Conservation (phyloP, 2,888 invertebrate genomes). For the Crocallis elinguaria region DNA sequence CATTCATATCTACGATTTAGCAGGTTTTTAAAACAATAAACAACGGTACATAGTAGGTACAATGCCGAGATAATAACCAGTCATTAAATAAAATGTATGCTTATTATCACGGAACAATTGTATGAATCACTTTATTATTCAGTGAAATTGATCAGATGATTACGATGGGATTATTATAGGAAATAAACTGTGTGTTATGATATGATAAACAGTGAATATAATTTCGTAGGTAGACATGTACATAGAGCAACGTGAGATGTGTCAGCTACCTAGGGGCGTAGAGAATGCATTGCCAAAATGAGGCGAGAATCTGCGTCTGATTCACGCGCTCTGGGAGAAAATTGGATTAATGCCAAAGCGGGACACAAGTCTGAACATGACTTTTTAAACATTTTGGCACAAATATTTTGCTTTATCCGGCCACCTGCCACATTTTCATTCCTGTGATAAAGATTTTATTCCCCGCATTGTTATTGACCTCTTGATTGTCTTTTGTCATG, state of each 20-base stretch:
- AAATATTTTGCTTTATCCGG: conserved; percentile 66
- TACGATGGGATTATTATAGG: conserved; percentile 12
- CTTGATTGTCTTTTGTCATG: no score
- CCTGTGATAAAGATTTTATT: conserved; percentile 24
- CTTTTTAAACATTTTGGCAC: conserved; percentile 74
- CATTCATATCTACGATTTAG: not conserved
- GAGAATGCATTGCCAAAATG: conserved; percentile 68
- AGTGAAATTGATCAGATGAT: conserved; percentile 12
- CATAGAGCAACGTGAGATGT: conserved; percentile 14
- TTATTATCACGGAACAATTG: not conserved
- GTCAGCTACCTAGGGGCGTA: conserved; percentile 11
- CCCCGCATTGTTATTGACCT: conserved; percentile 9
- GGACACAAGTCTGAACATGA: conserved; percentile 61
- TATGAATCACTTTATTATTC: conserved; percentile 12
- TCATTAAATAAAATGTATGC: conserved; percentile 2
- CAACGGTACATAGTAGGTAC: not conserved
- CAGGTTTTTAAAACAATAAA: not conserved
- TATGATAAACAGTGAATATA: not conserved
- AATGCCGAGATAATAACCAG: conserved; percentile 2
- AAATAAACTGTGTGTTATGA: not conserved
- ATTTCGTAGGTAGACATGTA: not conserved
- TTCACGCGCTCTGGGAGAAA: conserved; percentile 56
- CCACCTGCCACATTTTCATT: conserved; percentile 59
- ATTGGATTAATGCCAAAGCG: conserved; percentile 74
- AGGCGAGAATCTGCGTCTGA: conserved; percentile 69